A percentile compares a stretch with the other conserved stretches of the same genome.
Evolutionary conservation across 2,888 invertebrate species (phyloP).

Genomic region (Cheilosia urbana): DNA sequence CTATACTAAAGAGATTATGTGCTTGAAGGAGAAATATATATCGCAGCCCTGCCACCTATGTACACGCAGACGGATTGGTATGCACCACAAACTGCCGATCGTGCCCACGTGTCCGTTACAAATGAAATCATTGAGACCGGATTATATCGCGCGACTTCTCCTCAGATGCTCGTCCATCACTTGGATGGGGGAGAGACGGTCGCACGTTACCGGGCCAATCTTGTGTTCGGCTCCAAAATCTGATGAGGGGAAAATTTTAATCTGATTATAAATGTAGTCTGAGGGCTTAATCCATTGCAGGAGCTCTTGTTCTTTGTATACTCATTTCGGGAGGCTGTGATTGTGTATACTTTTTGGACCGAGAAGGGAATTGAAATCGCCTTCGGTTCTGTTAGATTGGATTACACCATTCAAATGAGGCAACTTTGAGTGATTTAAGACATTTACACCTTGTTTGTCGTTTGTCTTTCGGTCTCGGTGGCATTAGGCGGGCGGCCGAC

Average conservation of each 20-base stretch:
- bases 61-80: slow-evolving; percentile 2
- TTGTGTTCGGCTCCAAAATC: slow-evolving; percentile 41
- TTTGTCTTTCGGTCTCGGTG: slow-evolving; percentile 43
- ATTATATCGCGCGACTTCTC: slow-evolving; percentile 50
- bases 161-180: slow-evolving; percentile 1
- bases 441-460: slow-evolving; percentile 72
- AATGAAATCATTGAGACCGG: slow-evolving; percentile 60
- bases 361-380: slow-evolving; percentile 56
- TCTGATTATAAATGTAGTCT: slow-evolving; percentile 74
- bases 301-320: slow-evolving; percentile 18
- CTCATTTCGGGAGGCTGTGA: slow-evolving; percentile 14
- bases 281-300: slow-evolving; percentile 64
- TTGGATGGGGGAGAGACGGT: slow-evolving; percentile 10
- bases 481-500: slow-evolving; percentile 36
- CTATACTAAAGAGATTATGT: slow-evolving; percentile 53
- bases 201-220: background rate
- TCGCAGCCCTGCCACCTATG: background rate
- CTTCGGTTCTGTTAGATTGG: slow-evolving; percentile 65
- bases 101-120: slow-evolving; percentile 48
- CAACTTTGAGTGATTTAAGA: slow-evolving; percentile 69
- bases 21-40: background rate
- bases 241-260: slow-evolving; percentile 72
- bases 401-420: slow-evolving; percentile 72
- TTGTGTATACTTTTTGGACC: slow-evolving; percentile 29
- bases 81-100: background rate